Evolutionary conservation across 64 coral and sea anemone species (phyloP).

Genomic region (Acropora tenuis): DNA sequence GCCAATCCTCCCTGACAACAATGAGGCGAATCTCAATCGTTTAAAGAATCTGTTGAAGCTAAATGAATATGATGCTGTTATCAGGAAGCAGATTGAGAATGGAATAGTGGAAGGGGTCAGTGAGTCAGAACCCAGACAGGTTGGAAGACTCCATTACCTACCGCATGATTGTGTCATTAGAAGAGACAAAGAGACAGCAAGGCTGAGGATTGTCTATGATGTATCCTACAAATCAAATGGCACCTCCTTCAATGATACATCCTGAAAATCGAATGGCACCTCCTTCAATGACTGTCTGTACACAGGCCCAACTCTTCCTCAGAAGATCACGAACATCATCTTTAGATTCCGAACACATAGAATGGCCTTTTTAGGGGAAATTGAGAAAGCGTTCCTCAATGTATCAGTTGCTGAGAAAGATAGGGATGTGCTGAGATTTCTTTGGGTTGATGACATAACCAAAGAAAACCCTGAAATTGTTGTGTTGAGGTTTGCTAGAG

Average conservation of each 20-base stretch:
- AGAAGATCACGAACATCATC: constrained; percentile 54
- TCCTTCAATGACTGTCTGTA: constrained; percentile 68
- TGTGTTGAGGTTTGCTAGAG: constrained; percentile 35
- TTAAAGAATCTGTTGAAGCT: constrained; percentile 37
- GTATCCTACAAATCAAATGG: too few relatives aligned
- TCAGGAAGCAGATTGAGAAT: constrained; percentile 30
- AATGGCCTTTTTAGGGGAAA: constrained; percentile 41
- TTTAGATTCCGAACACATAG: constrained; percentile 52
- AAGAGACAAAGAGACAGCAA: constrained; percentile 37
- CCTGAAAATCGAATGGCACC: constrained; percentile 29
- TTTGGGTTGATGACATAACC: constrained; percentile 35
- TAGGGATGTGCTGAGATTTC: constrained; percentile 41
- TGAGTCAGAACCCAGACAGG: background rate
- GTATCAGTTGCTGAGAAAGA: constrained; percentile 24
- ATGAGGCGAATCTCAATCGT: constrained; percentile 27
- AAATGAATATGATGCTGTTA: constrained; percentile 66
- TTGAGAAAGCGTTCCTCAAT: constrained; percentile 68
- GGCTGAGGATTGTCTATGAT: too few relatives aligned
- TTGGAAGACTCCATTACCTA: constrained; percentile 72
- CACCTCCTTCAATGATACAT: too few relatives aligned
- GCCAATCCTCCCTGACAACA: constrained; percentile 52
- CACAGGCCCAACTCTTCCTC: constrained; percentile 39
- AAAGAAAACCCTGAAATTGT: constrained; percentile 16
- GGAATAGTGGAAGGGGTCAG: constrained; percentile 67
- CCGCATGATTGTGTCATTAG: constrained; percentile 64